These are phyloP conservation scores for Euleptes europaea DNA, from an alignment of 2,113 vertebrate species.

Conservation along the genomic window DNA sequence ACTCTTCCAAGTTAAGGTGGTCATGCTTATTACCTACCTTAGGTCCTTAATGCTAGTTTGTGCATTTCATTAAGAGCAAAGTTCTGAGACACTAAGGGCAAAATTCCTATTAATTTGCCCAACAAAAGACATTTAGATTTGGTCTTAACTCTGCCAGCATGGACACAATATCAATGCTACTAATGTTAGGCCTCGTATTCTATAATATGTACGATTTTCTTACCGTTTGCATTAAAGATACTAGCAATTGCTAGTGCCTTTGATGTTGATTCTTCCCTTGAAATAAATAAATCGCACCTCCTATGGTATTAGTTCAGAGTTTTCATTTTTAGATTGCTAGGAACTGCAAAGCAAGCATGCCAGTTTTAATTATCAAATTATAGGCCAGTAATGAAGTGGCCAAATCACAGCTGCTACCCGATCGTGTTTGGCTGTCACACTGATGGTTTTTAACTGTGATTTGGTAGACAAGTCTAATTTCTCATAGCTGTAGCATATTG, in stretches of 20 bases:
- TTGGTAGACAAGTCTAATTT: background rate
- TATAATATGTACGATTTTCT: background rate
- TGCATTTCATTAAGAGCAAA: background rate
- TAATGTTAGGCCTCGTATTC: background rate
- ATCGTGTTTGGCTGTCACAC: background rate
- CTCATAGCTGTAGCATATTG: background rate
- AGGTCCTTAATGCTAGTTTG: background rate
- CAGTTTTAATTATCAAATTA: constrained; percentile 16
- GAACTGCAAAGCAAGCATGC: background rate
- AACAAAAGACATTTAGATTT: background rate
- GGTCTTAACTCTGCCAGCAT: background rate
- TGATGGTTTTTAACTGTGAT: constrained; percentile 1
- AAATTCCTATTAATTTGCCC: background rate
- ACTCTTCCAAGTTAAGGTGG: background rate
- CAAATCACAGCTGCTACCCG: background rate
- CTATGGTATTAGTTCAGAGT: background rate
- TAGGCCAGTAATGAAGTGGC: constrained; percentile 7
- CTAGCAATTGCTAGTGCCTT: background rate
- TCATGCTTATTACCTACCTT: background rate
- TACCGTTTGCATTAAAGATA: background rate
- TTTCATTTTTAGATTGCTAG: background rate
- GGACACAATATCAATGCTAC: background rate
- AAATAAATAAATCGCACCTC: background rate
- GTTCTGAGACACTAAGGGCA: background rate
- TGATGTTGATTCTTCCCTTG: background rate